Evolutionary conservation across 2,113 vertebrate species (phyloP).

Genomic region (Kobus ellipsiprymnus): DNA sequence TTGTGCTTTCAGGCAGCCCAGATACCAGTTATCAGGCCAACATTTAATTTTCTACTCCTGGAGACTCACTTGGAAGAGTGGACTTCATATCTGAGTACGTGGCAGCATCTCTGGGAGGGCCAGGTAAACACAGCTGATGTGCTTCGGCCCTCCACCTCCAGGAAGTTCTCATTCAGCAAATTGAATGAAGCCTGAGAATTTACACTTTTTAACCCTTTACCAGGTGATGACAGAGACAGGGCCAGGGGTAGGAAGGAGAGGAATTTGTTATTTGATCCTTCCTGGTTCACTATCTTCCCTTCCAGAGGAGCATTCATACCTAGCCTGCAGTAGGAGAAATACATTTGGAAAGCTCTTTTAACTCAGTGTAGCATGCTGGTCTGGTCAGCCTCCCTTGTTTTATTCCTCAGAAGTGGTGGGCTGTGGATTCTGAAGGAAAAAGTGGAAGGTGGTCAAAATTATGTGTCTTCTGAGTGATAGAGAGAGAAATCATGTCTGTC

Average conservation of each 20-base stretch:
- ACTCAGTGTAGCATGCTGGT: fast-evolving
- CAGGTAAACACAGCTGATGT: not conserved
- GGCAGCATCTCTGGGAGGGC: not conserved
- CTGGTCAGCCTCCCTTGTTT: fast-evolving
- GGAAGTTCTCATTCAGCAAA: not conserved
- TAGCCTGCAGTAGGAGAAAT: not conserved
- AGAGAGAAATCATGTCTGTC: not conserved
- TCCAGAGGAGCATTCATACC: not conserved
- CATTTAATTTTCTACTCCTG: not conserved
- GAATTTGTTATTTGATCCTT: not conserved
- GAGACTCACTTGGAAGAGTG: not conserved
- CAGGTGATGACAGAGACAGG: not conserved
- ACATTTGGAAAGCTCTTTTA: not conserved
- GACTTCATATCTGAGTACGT: not conserved
- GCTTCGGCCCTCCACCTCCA: too few relatives aligned
- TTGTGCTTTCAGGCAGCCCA: not conserved
- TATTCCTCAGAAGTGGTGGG: fast-evolving
- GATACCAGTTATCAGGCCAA: not conserved
- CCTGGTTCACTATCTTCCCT: not conserved
- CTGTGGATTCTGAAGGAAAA: not conserved
- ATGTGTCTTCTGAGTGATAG: not conserved
- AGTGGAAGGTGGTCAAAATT: not conserved
- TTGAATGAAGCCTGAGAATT: not conserved
- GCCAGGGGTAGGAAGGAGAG: not conserved
- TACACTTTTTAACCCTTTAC: not conserved